Conservation (phyloP, 2,113 vertebrate species). For the Lophura nycthemera region DNA sequence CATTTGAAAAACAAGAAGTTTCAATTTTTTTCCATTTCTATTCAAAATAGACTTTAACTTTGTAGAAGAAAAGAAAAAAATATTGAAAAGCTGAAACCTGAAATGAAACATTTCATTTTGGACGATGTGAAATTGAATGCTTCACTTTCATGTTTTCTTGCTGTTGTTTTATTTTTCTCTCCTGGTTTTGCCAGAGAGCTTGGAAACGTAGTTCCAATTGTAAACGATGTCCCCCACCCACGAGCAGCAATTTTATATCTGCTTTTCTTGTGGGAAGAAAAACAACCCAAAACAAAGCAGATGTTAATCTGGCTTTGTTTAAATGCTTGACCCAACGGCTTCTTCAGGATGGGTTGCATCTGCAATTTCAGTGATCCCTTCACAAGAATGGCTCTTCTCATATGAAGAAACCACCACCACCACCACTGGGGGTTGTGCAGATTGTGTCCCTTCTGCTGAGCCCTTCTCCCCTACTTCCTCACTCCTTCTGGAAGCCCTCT, state of each 20-base stretch:
- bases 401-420: not conserved
- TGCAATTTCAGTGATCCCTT: not conserved
- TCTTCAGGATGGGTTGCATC: not conserved
- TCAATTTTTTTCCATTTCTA: not conserved
- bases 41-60: not conserved
- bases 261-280: not conserved
- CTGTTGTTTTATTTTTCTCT: not conserved
- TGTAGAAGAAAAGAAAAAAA: not conserved
- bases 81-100: not conserved
- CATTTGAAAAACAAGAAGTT: not conserved
- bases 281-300: rapidly evolving
- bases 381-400: not conserved
- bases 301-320: not conserved
- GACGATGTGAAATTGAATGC: not conserved
- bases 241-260: not conserved
- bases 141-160: not conserved
- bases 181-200: not conserved
- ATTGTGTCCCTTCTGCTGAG: not conserved
- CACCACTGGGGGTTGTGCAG: not conserved
- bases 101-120: not conserved
- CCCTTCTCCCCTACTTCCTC: not conserved
- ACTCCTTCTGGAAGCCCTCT: not conserved
- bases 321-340: not conserved
- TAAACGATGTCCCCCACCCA: not conserved
- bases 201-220: not conserved